Percentiles rank a stretch among this genome's conserved stretches.
These are phyloP conservation scores for Condylura cristata DNA, from an alignment of 2,113 vertebrate species.

Conservation along the genomic window DNA sequence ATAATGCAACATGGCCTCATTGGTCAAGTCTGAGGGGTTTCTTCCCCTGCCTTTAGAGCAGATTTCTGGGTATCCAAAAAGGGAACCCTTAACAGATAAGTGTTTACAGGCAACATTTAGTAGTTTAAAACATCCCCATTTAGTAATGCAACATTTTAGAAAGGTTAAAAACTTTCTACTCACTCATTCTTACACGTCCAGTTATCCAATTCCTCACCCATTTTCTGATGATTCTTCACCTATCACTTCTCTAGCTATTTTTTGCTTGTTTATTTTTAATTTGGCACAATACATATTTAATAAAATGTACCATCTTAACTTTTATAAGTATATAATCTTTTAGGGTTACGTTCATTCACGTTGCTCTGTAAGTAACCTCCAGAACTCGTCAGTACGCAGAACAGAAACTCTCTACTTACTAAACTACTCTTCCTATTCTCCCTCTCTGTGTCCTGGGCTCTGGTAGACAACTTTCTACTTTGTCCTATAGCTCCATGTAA, in stretches of 20 bases:
- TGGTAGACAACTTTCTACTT: background rate
- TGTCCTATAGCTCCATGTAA: background rate
- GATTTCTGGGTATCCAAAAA: slow-evolving; percentile 2
- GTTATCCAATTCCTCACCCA: background rate
- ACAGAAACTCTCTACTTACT: background rate
- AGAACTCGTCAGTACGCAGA: background rate
- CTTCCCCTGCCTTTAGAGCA: background rate
- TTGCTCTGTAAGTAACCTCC: background rate
- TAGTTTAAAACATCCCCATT: background rate
- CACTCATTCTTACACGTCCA: background rate
- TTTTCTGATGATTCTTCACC: background rate
- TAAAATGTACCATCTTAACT: too few relatives aligned
- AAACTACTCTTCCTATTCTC: background rate
- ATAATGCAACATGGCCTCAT: background rate
- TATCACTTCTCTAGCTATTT: background rate
- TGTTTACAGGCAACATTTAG: background rate
- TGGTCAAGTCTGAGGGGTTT: background rate
- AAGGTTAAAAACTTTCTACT: background rate
- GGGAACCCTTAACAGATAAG: background rate
- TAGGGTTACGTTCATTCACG: background rate
- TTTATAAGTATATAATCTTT: too few relatives aligned
- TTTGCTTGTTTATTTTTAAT: background rate
- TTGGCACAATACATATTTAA: background rate
- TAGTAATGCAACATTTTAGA: background rate
- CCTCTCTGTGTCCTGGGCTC: rapidly evolving